Base-by-base conservation (phyloP, 2,888 invertebrate species). In the Acanthosepion esculentum region DNA sequence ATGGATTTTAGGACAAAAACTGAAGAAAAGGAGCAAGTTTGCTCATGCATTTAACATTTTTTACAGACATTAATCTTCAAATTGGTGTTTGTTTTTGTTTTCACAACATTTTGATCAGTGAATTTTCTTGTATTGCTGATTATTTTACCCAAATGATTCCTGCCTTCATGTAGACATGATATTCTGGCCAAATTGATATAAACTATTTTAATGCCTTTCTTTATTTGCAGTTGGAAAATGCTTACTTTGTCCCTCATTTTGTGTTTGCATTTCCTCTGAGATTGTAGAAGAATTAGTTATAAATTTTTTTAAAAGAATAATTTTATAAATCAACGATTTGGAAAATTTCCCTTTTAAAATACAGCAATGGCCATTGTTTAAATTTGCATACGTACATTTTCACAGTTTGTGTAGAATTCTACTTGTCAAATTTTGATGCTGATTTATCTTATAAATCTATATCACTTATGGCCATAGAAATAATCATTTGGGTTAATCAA, bases 1-100 rank as follows among this genome's bases (percentile, higher is more conserved):
- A 78, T 78, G 78, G 78, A 78, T 33, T 78, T 78, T n/a, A 78
- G 15, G 78, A 78, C 78, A 78, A 78, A 78, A 78, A 78, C 78
- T 78, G n/a, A 78, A 33, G 78, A 78, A 78, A 78, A 78, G 15
- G n/a, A 78, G 78, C 78, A 33, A 78, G 8, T 78, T 78, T 78
- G n/a, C n/a, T 78, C 78, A n/a, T n/a, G 1, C n/a, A 78, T 78
- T 78, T n/a, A 78, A n/a, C n/a, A n/a, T n/a, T 12, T 78, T 78
- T 78, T 78, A 33, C 78, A 78, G 10, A 10, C 33, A 33, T n/a
- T 78, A 78, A 78, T 78, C 78, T 12, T 10, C 15, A n/a, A 33
- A 33, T n/a, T 10, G n/a, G 33, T n/a, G 29, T 29, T 29, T 29
- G 55, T 26, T 23, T 59, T 23, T 59, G 59, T 59, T 59, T 59